Conservation (phyloP, 2,797 vertebrate genomes). For the Chloroceryle inda region DNA sequence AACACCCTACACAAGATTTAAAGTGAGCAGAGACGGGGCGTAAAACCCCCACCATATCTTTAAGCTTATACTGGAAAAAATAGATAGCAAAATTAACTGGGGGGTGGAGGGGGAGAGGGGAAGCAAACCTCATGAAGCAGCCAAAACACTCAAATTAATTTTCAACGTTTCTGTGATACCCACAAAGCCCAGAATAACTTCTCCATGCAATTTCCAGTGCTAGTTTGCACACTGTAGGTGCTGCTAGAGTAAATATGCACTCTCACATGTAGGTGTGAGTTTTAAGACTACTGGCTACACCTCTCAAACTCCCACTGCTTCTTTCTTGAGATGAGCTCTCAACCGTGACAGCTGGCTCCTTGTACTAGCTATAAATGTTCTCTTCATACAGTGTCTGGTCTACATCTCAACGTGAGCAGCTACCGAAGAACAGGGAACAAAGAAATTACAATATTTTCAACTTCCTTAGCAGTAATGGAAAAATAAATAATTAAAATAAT, state of each 20-base stretch:
- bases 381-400: not conserved
- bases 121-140: not conserved
- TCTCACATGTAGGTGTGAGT: not conserved
- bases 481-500: rapidly evolving
- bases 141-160: not conserved
- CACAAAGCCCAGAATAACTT: not conserved
- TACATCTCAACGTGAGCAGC: not conserved
- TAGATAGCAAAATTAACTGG: not conserved
- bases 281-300: not conserved
- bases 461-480: not conserved
- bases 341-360: not conserved
- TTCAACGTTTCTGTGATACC: not conserved
- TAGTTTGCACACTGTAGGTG: not conserved
- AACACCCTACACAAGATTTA: rapidly evolving
- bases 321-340: not conserved
- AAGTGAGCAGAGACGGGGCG: not conserved
- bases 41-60: not conserved
- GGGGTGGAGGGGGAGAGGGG: too few species aligned
- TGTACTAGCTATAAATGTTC: not conserved
- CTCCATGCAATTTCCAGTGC: not conserved
- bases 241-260: not conserved
- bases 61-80: not conserved
- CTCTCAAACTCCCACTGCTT: not conserved
- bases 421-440: not conserved
- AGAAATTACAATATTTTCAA: not conserved